Evolutionary conservation across 2,888 invertebrate genomes (phyloP).

Genomic region (Drosophila infuscata): DNA sequence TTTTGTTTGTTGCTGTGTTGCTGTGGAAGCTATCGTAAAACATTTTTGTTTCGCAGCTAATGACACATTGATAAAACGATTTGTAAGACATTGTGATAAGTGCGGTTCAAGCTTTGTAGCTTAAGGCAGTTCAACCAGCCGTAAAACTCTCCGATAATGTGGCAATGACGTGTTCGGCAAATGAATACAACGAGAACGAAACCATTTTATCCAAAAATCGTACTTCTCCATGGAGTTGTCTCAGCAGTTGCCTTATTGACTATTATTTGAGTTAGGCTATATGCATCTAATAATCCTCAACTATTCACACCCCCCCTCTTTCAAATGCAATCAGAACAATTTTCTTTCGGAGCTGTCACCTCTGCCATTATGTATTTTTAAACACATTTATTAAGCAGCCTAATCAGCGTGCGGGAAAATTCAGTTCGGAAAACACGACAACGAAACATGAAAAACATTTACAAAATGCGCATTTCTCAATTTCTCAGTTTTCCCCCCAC

Average conservation of each 20-base stretch:
- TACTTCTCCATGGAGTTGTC: constrained; percentile 1
- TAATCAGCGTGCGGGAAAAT: constrained; percentile 43
- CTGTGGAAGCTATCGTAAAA: constrained; percentile 67
- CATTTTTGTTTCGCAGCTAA: constrained; percentile 71
- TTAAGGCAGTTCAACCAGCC: constrained; percentile 55
- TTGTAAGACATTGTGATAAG: constrained; percentile 80
- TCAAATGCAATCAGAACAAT: constrained; percentile 4
- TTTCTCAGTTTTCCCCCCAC: constrained; percentile 34
- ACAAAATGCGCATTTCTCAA: constrained; percentile 61
- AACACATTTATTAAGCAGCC: constrained; percentile 57
- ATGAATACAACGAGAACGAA: constrained; percentile 12
- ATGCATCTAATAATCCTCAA: constrained; percentile 4
- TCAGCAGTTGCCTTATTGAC: neutral
- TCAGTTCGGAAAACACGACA: constrained; percentile 51
- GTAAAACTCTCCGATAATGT: constrained; percentile 24
- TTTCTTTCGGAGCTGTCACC: constrained; percentile 40
- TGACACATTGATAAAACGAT: constrained; percentile 81
- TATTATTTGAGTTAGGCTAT: neutral
- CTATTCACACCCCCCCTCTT: neutral
- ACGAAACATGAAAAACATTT: constrained; percentile 56
- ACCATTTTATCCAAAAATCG: constrained; percentile 4
- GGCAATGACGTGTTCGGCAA: constrained; percentile 33
- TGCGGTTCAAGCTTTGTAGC: constrained; percentile 78
- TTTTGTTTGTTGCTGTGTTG: constrained; percentile 13
- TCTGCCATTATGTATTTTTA: constrained; percentile 63